Percentiles rank a stretch among this genome's conserved stretches.
Conservation (phyloP, 2,113 vertebrate genomes). For the Leiothrix lutea region DNA sequence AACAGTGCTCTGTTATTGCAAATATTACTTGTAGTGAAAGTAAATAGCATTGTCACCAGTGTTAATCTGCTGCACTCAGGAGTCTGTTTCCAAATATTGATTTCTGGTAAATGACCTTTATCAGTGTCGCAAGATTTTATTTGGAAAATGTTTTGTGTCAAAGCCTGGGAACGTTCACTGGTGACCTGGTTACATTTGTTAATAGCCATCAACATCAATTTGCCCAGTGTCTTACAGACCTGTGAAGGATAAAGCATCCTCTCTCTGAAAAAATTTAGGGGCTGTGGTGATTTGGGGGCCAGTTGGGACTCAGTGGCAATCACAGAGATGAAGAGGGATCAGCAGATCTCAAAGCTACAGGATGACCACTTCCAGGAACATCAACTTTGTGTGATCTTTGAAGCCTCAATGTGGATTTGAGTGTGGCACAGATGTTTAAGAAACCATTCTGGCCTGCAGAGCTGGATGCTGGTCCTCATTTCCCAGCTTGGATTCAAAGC, state of each 20-base stretch:
- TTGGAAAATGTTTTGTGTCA: not conserved
- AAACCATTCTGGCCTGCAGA: not conserved
- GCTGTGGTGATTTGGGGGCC: not conserved
- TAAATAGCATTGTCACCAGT: constrained; percentile 20
- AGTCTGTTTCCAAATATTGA: constrained; percentile 48
- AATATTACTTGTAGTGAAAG: constrained; percentile 37
- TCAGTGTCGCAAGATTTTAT: not conserved
- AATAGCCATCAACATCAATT: not conserved
- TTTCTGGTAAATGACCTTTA: constrained; percentile 51
- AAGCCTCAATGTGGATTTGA: not conserved
- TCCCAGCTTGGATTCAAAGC: not conserved
- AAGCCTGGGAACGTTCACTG: not conserved
- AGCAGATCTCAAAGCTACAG: not conserved
- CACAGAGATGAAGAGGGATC: accelerated
- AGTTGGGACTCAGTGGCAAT: accelerated
- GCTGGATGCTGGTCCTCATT: not conserved
- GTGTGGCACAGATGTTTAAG: too few relatives aligned
- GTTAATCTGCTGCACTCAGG: constrained; percentile 19
- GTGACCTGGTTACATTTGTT: not conserved
- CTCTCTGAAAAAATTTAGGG: not conserved
- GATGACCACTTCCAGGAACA: not conserved
- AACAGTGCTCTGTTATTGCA: constrained; percentile 31
- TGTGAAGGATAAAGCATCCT: not conserved
- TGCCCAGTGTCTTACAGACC: not conserved
- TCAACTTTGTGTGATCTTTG: accelerated